Conservation (phyloP, 2,888 invertebrate species). For the Cecidostiba fungosa region DNA sequence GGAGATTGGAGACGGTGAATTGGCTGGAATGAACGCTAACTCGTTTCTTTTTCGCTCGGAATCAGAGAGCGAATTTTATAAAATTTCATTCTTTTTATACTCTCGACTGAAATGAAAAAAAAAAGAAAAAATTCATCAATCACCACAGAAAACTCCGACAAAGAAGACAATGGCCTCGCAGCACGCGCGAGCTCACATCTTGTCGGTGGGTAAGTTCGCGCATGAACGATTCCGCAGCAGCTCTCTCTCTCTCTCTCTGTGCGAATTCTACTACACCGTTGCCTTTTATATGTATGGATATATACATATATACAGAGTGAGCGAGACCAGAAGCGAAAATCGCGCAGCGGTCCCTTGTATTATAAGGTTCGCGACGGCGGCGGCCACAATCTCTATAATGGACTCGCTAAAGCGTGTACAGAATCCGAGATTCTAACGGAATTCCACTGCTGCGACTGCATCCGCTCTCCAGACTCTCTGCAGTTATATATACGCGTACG, state of each 20-base stretch:
- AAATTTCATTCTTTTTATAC: background rate
- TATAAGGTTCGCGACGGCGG: conserved; percentile 45
- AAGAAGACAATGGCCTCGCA: background rate
- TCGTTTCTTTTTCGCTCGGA: too few relatives aligned
- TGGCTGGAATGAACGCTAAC: conserved; percentile 13
- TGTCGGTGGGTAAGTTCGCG: conserved; percentile 33
- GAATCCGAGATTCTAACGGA: conserved; percentile 58
- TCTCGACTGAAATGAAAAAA: background rate
- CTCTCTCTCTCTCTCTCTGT: background rate
- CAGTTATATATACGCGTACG: background rate
- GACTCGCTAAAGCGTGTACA: conserved; percentile 76
- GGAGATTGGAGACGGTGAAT: conserved; percentile 20
- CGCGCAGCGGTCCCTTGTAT: conserved; percentile 49
- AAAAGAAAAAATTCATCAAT: background rate
- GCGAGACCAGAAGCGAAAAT: conserved; percentile 66
- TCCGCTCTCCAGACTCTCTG: background rate
- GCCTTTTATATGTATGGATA: background rate
- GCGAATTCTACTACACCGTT: background rate
- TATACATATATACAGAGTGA: background rate
- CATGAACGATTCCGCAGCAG: conserved; percentile 41
- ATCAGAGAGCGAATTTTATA: background rate
- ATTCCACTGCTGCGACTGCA: conserved; percentile 41
- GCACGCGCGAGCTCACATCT: background rate
- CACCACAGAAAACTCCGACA: background rate
- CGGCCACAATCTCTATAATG: conserved; percentile 79